Conservation (phyloP, 2,797 vertebrate genomes). For the Artibeus jamaicensis region DNA sequence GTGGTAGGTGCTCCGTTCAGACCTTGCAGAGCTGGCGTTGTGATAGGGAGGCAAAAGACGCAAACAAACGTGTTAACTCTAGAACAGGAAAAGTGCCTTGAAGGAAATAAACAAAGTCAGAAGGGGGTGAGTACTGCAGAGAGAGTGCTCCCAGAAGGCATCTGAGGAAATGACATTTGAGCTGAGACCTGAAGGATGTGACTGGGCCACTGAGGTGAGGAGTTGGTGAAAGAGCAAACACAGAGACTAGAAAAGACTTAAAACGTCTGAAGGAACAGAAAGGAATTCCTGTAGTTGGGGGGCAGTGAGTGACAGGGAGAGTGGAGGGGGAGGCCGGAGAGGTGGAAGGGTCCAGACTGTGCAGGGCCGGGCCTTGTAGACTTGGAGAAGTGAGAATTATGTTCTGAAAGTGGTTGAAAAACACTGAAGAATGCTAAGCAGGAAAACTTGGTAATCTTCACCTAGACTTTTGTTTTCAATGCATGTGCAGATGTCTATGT, state of each 20-base stretch:
- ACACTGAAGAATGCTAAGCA: neutral
- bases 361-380: neutral
- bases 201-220: slow-evolving; percentile 17
- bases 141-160: neutral
- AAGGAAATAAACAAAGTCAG: slow-evolving; percentile 27
- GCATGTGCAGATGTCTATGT: neutral
- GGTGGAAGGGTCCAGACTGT: neutral
- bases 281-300: neutral
- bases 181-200: neutral
- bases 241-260: neutral
- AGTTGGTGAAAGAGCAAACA: slow-evolving; percentile 50
- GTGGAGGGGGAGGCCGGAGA: neutral
- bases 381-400: neutral
- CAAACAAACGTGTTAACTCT: neutral
- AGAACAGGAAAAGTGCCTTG: neutral
- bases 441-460: neutral
- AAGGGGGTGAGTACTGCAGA: neutral
- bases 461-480: neutral
- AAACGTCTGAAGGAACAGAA: neutral
- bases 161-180: slow-evolving; percentile 34
- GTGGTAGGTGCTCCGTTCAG: neutral
- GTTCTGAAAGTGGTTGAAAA: neutral
- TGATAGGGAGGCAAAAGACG: neutral
- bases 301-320: neutral
- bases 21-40: neutral